Conservation (phyloP, 2,113 vertebrate species). For the Patagioenas fasciata region DNA sequence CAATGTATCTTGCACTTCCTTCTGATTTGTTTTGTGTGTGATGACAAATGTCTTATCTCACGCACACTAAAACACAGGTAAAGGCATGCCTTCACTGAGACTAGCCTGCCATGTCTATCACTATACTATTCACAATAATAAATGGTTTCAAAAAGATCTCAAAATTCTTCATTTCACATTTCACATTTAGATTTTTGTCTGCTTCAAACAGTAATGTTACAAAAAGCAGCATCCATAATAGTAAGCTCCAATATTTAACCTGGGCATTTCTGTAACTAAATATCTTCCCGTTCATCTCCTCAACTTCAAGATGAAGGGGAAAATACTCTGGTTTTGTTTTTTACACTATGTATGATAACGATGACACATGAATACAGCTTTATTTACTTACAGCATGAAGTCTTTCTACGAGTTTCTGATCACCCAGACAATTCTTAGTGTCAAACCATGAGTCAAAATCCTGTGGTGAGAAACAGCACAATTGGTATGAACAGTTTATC, state of each 20-base stretch:
- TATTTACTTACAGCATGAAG: conserved; percentile 86
- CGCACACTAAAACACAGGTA: background rate
- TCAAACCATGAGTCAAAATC: conserved; percentile 94
- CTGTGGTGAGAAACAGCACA: conserved; percentile 64
- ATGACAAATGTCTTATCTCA: background rate
- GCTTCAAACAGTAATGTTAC: background rate
- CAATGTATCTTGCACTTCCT: background rate
- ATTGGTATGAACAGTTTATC: background rate
- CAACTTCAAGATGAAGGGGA: background rate
- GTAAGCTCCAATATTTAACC: background rate
- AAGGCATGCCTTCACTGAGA: background rate
- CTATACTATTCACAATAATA: background rate
- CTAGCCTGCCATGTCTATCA: background rate
- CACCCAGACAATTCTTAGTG: conserved; percentile 91
- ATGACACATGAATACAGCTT: background rate
- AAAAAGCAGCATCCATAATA: background rate
- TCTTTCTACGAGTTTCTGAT: conserved; percentile 90
- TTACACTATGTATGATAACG: background rate
- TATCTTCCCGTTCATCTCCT: background rate
- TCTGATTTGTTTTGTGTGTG: background rate
- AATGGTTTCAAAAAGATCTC: background rate
- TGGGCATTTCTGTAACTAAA: background rate
- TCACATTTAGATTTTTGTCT: background rate
- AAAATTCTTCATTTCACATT: background rate
- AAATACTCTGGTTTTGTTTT: background rate